phyloP scores from a whole-genome alignment of 2,888 invertebrate species.

The Spatulosminthurus flaviceps region DNA sequence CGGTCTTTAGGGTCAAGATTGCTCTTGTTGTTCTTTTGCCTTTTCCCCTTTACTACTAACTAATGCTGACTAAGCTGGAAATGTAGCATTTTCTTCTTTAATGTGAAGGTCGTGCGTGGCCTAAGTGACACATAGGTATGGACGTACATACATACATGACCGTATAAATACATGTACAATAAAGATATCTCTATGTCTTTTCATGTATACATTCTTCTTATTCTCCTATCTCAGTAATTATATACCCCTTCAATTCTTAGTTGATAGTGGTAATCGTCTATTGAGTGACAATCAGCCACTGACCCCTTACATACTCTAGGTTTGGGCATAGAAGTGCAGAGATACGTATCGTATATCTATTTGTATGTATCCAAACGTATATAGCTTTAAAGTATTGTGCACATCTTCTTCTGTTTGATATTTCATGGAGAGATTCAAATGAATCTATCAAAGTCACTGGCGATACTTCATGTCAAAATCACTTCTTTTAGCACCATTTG shows the following conservation, averaged over 20 bases:
- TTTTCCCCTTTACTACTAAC: too few relatives aligned
- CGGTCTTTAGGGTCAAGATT: constrained; percentile 43
- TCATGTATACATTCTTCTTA: too few relatives aligned
- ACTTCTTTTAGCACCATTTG: constrained; percentile 18
- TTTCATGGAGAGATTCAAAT: constrained; percentile 29
- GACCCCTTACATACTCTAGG: background rate
- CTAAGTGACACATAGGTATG: constrained; percentile 15
- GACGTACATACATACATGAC: background rate
- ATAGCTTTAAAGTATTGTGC: background rate
- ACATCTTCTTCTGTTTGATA: constrained; percentile 10
- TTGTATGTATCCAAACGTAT: too few relatives aligned
- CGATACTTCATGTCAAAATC: constrained; percentile 23
- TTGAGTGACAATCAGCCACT: constrained; percentile 29
- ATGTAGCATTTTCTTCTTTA: constrained; percentile 29
- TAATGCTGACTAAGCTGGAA: constrained; percentile 28
- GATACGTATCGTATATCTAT: too few relatives aligned
- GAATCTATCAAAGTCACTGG: constrained; percentile 33
- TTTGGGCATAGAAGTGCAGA: too few relatives aligned
- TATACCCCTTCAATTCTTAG: too few relatives aligned
- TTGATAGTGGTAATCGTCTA: background rate
- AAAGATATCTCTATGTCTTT: too few relatives aligned
- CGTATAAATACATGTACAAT: too few relatives aligned
- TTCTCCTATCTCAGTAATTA: background rate
- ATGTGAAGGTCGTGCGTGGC: constrained; percentile 35
- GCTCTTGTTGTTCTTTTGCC: background rate